Evolutionary conservation across 2,797 vertebrate species (phyloP).

Genomic region (Tauraco hartlaubi): DNA sequence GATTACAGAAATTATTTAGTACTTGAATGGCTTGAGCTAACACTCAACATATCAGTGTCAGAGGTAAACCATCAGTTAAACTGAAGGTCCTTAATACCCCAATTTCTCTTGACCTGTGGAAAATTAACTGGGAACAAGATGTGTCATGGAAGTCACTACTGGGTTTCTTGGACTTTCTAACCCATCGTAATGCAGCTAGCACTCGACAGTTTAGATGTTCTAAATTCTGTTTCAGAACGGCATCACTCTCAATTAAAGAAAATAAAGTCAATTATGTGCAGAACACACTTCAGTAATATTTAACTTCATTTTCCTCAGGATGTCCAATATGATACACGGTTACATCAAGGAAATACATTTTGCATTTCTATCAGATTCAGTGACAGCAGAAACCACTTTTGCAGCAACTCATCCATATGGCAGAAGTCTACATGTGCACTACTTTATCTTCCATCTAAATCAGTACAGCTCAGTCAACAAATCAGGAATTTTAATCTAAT

Average conservation of each 20-base stretch:
- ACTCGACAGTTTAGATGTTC: neutral
- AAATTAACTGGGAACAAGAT: neutral
- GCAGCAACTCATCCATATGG: neutral
- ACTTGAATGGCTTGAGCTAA: neutral
- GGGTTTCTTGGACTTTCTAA: neutral
- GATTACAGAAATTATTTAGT: neutral
- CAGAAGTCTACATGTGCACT: neutral
- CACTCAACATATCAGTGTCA: neutral
- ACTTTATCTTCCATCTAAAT: neutral
- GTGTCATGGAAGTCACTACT: neutral
- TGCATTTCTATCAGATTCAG: slow-evolving; percentile 7
- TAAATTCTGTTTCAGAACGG: neutral
- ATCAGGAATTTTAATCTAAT: neutral
- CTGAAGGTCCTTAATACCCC: neutral
- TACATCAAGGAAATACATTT: slow-evolving; percentile 28
- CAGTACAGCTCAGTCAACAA: neutral
- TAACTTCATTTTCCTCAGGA: slow-evolving; percentile 26
- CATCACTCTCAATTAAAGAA: neutral
- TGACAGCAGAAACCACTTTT: slow-evolving; percentile 13
- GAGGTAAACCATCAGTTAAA: neutral
- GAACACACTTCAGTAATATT: slow-evolving; percentile 1
- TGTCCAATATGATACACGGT: neutral
- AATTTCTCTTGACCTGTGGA: neutral
- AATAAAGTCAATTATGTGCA: neutral
- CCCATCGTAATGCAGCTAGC: neutral